Evolutionary conservation across 1,140 invertebrate genomes (phyloP).

Genomic region (Sinonovacula constricta): DNA sequence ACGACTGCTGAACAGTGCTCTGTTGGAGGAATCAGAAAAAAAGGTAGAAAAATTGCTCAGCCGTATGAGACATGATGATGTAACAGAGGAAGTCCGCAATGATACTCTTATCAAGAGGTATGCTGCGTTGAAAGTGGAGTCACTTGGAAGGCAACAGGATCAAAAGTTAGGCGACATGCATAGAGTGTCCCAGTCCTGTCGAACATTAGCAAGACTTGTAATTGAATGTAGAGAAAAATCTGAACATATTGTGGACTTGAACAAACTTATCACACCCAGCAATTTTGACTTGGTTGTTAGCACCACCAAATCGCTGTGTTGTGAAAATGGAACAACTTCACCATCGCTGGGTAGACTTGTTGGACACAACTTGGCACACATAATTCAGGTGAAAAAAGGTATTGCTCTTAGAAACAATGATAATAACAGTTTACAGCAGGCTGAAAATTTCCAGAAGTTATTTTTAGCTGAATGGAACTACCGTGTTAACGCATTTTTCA

Average conservation of each 20-base stretch:
- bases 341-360: conserved; percentile 17
- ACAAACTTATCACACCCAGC: background rate
- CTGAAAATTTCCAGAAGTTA: conserved; percentile 15
- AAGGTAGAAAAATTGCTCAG: background rate
- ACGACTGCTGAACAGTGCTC: background rate
- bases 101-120: conserved; percentile 22
- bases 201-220: conserved; percentile 39
- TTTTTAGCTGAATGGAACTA: conserved; percentile 25
- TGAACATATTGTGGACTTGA: background rate
- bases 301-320: conserved; percentile 16
- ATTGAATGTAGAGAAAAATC: background rate
- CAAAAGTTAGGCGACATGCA: conserved; percentile 25
- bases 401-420: conserved; percentile 3
- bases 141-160: conserved; percentile 16
- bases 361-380: conserved; percentile 5
- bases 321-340: background rate
- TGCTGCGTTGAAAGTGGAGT: conserved; percentile 17
- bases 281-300: conserved; percentile 36
- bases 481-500: conserved; percentile 17
- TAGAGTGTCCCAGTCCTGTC: conserved; percentile 10
- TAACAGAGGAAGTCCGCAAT: background rate
- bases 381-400: conserved; percentile 31
- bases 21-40: background rate
- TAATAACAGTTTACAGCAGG: background rate
- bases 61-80: background rate